Base-by-base conservation (phyloP, 2,888 invertebrate genomes). In the Agonum fuliginosum region DNA sequence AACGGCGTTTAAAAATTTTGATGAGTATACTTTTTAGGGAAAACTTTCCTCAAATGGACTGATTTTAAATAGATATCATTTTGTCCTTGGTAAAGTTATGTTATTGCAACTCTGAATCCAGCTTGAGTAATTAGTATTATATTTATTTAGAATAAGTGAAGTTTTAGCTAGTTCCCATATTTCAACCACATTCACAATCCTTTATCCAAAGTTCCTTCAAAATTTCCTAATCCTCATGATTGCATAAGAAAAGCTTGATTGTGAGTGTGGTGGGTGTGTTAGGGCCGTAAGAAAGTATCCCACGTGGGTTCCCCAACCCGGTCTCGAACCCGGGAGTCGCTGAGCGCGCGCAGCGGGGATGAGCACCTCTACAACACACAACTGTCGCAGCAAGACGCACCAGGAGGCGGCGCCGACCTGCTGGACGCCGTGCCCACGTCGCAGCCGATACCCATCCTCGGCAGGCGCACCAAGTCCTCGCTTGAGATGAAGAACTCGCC, bases 271-370 rank as follows among this genome's bases (percentile, higher is more conserved):
- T 46, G 51, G 37, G 37, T 46, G 51, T 78, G 27, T 1, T 70
- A 78, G 78, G 74, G 78, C 10, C 70, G 72, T 71, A 87, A 86
- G 72, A 87, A 87, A 78, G 85, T 86, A 24, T 86, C 86, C 78
- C 86, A 87, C 78, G 86, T 86, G 1, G 86, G 86, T 4, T 87
- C 87, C 3, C 87, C 87, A 1, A 86, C 87, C 1, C 84, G 86
- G 77, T 85, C 86, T 4, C 83, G 85, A 81, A 85, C 86, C 1
- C 84, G 84, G 8, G 86, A 86, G 0, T 77, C 77, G 3, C 24
- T 73, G 3, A 37, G 34, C n/a, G 46, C n/a, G 14, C 27, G 12
- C 1, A 10, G 48, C 2, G 34, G 51, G 8, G 72, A 78, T 46
- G 20, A 30, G 8, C 27, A 41, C 8, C 22, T 54, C 46, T 73